A percentile compares a stretch with the other conserved stretches of the same genome.
Conservation (phyloP, 2,888 invertebrate genomes). For the Dorcus parallelipipedus region DNA sequence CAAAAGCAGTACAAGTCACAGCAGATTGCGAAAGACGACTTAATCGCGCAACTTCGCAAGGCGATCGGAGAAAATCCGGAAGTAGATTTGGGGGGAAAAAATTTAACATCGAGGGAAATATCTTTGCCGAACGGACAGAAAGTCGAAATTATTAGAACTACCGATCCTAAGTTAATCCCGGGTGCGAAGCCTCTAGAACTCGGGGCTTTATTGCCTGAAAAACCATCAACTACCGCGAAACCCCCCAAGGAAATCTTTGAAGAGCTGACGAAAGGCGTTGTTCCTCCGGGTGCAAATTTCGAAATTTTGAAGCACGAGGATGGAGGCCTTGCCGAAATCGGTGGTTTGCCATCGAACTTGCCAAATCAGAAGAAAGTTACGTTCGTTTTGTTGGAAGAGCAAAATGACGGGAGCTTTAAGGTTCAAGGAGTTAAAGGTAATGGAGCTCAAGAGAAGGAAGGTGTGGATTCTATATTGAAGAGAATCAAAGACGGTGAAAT, state of each 20-base stretch:
- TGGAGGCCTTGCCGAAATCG: slow-evolving; percentile 69
- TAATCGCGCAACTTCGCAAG: slow-evolving; percentile 70
- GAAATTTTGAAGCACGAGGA: slow-evolving; percentile 76
- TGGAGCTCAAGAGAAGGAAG: slow-evolving; percentile 63
- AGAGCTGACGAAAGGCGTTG: slow-evolving; percentile 73
- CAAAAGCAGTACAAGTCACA: slow-evolving; percentile 51
- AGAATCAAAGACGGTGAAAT: slow-evolving; percentile 79
- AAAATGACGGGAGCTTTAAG: slow-evolving; percentile 79
- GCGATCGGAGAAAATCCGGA: slow-evolving; percentile 67
- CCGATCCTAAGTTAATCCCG: slow-evolving; percentile 62
- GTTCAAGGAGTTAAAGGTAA: slow-evolving; percentile 82
- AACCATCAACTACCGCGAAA: slow-evolving; percentile 52
- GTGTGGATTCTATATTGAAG: slow-evolving; percentile 72
- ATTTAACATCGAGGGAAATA: slow-evolving; percentile 70
- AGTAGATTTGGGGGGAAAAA: slow-evolving; percentile 64
- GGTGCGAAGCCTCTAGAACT: slow-evolving; percentile 22
- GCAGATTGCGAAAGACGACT: slow-evolving; percentile 65
- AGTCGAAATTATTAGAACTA: slow-evolving; percentile 63
- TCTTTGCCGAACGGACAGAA: slow-evolving; percentile 72
- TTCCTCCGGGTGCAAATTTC: slow-evolving; percentile 76
- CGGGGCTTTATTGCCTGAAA: slow-evolving; percentile 36
- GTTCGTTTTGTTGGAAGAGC: slow-evolving; percentile 82
- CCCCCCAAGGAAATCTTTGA: slow-evolving; percentile 69
- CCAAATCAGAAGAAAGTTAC: slow-evolving; percentile 77
- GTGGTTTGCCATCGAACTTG: slow-evolving; percentile 56